These are phyloP conservation scores for Lepidochrysops patricia DNA, from an alignment of 2,888 invertebrate genomes.

Conservation along the genomic window DNA sequence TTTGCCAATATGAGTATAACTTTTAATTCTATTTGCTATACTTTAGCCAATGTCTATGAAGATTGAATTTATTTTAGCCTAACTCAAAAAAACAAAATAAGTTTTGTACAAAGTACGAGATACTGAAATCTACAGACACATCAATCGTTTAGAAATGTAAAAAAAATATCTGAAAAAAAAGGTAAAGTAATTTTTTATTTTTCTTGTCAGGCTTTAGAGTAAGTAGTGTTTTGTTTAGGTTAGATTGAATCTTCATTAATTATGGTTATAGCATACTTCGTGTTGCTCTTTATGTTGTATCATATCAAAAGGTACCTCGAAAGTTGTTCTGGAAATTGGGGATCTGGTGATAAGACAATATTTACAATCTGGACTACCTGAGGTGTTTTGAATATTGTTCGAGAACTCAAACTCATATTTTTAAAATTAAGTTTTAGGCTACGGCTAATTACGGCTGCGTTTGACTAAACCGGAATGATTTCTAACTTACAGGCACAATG, in stretches of 20 bases:
- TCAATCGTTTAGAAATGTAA: too few species aligned
- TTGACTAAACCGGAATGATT: not conserved
- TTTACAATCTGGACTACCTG: slow-evolving; percentile 38
- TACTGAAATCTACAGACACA: too few species aligned
- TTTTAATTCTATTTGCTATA: slow-evolving; percentile 4
- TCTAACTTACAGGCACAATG: not conserved
- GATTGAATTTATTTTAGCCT: not conserved
- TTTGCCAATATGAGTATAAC: slow-evolving; percentile 20
- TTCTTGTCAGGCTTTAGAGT: too few species aligned
- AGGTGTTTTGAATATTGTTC: slow-evolving; percentile 28
- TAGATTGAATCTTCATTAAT: not conserved
- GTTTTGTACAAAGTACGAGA: too few species aligned
- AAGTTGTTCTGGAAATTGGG: slow-evolving; percentile 23
- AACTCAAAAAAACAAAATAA: not conserved
- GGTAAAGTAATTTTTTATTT: too few species aligned
- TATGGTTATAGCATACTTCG: not conserved
- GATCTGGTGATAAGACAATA: slow-evolving; percentile 54
- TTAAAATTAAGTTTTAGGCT: not conserved
- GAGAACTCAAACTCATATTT: slow-evolving; percentile 24
- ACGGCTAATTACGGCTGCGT: not conserved
- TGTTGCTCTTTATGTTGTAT: slow-evolving; percentile 21
- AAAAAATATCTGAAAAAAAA: too few species aligned
- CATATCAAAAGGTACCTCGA: slow-evolving; percentile 56
- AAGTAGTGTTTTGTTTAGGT: too few species aligned
- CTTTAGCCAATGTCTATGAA: not conserved